Percentiles rank a stretch among this genome's conserved stretches.
Conservation (phyloP, 2,797 vertebrate species). For the Lepidocolaptes lacrymiger region DNA sequence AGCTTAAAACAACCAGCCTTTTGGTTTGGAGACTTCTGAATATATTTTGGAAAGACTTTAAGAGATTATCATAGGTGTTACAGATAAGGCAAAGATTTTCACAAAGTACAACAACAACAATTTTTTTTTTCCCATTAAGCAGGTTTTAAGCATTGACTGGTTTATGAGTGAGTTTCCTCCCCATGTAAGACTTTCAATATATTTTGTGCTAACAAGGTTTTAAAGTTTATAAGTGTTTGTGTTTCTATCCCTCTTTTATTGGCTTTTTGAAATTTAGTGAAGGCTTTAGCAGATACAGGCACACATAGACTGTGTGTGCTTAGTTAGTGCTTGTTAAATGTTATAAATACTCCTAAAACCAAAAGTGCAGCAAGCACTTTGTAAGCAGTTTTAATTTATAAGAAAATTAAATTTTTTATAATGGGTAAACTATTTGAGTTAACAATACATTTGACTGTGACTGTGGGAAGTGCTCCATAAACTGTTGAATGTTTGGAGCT, state of each 20-base stretch:
- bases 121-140: not conserved
- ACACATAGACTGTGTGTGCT: not conserved
- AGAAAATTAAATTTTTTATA: constrained; percentile 17
- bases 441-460: not conserved
- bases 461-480: not conserved
- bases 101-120: not conserved
- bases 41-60: not conserved
- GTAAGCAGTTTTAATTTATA: not conserved
- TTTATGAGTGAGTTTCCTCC: not conserved
- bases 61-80: not conserved
- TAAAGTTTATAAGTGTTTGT: not conserved
- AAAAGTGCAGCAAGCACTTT: not conserved
- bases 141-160: not conserved
- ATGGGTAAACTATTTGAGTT: not conserved
- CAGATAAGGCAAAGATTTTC: not conserved
- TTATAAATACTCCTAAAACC: not conserved
- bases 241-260: not conserved
- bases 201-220: constrained; percentile 5
- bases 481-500: not conserved
- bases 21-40: not conserved
- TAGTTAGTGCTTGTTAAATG: constrained; percentile 1
- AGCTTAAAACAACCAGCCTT: not conserved
- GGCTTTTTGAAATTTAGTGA: not conserved
- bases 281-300: not conserved
- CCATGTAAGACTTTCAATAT: not conserved